Evolutionary conservation across 2,797 vertebrate genomes (phyloP), one percentile per base, ranked within the genome.

Genomic region (Gila robusta): DNA sequence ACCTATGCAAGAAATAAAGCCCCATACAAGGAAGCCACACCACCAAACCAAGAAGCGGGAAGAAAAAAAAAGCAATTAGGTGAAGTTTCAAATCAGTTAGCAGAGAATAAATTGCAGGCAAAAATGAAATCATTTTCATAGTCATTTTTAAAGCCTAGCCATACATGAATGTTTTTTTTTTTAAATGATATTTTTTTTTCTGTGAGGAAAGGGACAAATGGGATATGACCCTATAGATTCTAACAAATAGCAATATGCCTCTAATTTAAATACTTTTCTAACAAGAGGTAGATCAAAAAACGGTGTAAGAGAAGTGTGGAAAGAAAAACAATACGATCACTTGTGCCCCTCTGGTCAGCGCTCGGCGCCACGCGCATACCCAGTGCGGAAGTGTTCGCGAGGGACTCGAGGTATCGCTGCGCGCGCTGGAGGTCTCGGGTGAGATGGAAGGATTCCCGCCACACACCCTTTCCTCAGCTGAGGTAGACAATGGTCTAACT

Each of bases 201-300:
- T 88, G 72, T 71, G 82, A 66, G 84, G 70, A 84, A 88, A 87
- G 88, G 87, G 73, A 59, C 72, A 62, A 80, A 56, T 81, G 92
- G 91, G 91, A 93, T 94, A 92, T 94, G 94, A 95, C 87, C 93
- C 91, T 95, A 86, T 59, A 96, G 92, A 93, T 94, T 93, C 96
- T 94, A 95, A 95, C 92, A 92, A 93, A 95, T 91, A 94, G 91
- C 97, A 96, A 96, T 96, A 97, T 96, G 97, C 96, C 97, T 97
- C 97, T 96, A 98, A 96, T 97, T 97, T 96, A 97, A 96, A 97
- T 95, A 95, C 94, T 93, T 91, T 91, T 96, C 96, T 97, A 98
- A 54, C 47, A 94, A 96, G 98, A 98, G 97, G 98, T 98, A 98
- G 97, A 97, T 98, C 94, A 97, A 96, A 97, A 49, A 96, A 95